phyloP scores from a whole-genome alignment of 35 echinoderm and acorn worm species.

The Apostichopus californicus region DNA sequence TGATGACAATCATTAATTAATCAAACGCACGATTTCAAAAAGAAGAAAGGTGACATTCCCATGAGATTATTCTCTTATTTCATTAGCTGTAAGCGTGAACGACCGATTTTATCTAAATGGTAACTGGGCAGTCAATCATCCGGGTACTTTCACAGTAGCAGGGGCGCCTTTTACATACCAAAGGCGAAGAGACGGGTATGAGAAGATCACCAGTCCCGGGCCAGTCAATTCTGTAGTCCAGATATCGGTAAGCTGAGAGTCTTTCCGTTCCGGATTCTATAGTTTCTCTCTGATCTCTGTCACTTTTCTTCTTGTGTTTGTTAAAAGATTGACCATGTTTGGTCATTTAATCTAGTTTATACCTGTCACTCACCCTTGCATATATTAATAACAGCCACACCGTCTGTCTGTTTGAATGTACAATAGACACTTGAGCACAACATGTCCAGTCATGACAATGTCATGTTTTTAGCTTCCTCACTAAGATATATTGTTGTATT shows the following conservation, averaged over 20 bases:
- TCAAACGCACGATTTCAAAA: neutral
- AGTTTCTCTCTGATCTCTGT: too few relatives aligned
- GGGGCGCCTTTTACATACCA: constrained; percentile 37
- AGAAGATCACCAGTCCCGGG: constrained; percentile 24
- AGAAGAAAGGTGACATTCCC: neutral
- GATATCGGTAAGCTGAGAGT: constrained; percentile 28
- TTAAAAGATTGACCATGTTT: too few relatives aligned
- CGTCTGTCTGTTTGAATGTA: too few relatives aligned
- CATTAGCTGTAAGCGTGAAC: constrained; percentile 14
- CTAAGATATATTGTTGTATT: too few relatives aligned
- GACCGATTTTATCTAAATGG: constrained; percentile 25
- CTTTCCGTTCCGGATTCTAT: neutral
- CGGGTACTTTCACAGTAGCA: constrained; percentile 26
- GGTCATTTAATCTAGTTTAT: too few relatives aligned
- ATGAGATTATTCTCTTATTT: neutral
- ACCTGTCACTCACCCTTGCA: too few relatives aligned
- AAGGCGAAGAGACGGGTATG: constrained; percentile 10
- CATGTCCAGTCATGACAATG: too few relatives aligned
- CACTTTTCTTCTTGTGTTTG: too few relatives aligned
- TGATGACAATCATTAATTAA: neutral
- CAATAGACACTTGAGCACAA: too few relatives aligned
- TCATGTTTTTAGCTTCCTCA: too few relatives aligned
- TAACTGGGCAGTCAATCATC: constrained; percentile 28
- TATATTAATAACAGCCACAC: too few relatives aligned
- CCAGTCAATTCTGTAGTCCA: constrained; percentile 22